These are phyloP conservation scores for Rhagoletis pomonella DNA, from an alignment of 1,140 invertebrate species.

Conservation along the genomic window DNA sequence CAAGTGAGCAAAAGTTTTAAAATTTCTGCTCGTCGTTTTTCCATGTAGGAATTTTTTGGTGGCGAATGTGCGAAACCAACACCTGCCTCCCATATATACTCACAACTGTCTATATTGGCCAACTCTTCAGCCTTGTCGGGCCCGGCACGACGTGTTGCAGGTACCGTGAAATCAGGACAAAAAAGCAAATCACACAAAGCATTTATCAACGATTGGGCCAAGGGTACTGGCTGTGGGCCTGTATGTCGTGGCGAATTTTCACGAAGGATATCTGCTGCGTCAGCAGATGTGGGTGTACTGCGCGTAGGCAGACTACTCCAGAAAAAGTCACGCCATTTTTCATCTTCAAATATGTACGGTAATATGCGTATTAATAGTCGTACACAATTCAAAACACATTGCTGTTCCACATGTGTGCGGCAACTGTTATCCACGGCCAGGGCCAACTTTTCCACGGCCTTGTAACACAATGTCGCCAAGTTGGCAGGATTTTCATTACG, in stretches of 20 bases:
- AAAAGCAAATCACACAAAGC: conserved; percentile 96
- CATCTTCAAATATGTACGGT: conserved; percentile 98
- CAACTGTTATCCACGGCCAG: conserved; percentile 92
- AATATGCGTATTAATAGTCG: conserved; percentile 94
- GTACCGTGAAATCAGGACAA: conserved; percentile 98
- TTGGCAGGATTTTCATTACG: conserved; percentile 98
- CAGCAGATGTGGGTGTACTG: not conserved
- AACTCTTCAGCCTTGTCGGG: conserved; percentile 97
- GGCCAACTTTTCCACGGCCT: conserved; percentile 97
- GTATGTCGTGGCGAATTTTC: conserved; percentile 15
- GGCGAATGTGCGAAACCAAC: conserved; percentile 98
- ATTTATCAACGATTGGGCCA: conserved; percentile 94
- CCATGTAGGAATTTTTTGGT: conserved; percentile 85
- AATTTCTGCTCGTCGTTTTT: conserved; percentile 93
- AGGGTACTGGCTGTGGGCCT: conserved; percentile 78
- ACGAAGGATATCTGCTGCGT: not conserved
- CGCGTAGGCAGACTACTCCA: conserved; percentile 93
- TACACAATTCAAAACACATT: conserved; percentile 95
- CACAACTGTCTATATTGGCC: conserved; percentile 96
- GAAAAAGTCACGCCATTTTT: conserved; percentile 98
- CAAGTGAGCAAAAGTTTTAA: conserved; percentile 95
- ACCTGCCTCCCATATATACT: conserved; percentile 99
- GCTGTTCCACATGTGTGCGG: conserved; percentile 94
- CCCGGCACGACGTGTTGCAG: conserved; percentile 87
- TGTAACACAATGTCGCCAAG: conserved; percentile 98